Conservation (phyloP, 2,113 vertebrate genomes). For the Bubo bubo region DNA sequence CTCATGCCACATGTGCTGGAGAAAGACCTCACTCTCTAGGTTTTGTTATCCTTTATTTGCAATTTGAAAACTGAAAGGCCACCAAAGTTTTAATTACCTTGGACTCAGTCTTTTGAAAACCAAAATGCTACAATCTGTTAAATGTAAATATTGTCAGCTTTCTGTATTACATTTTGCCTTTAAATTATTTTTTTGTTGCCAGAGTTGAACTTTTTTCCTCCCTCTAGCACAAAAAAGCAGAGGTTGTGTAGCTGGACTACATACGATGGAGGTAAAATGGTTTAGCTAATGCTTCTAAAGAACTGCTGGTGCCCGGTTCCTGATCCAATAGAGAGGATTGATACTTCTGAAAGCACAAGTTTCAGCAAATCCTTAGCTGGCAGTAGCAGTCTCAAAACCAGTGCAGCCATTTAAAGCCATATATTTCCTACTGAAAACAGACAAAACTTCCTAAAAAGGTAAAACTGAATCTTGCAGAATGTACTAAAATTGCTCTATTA, state of each 20-base stretch:
- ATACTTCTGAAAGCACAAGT: neutral
- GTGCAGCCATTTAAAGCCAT: neutral
- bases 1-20: constrained; percentile 53
- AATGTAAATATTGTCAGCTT: constrained; percentile 40
- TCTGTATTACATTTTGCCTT: neutral
- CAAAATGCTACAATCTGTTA: constrained; percentile 51
- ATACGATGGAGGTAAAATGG: neutral
- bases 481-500: neutral
- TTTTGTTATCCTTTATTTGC: constrained; percentile 1
- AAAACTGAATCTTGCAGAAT: neutral
- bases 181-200: neutral
- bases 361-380: neutral
- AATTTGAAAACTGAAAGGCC: constrained; percentile 47
- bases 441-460: neutral
- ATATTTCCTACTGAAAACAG: neutral
- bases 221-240: neutral
- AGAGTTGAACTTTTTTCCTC: neutral
- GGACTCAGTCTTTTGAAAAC: constrained; percentile 23
- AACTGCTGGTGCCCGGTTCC: neutral
- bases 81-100: constrained; percentile 63
- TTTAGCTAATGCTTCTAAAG: neutral
- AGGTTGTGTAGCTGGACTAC: neutral
- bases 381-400: neutral
- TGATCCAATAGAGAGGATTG: neutral
- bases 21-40: neutral